Base-by-base conservation (phyloP, 2,888 invertebrate genomes). In the Flexamia atlantica region DNA sequence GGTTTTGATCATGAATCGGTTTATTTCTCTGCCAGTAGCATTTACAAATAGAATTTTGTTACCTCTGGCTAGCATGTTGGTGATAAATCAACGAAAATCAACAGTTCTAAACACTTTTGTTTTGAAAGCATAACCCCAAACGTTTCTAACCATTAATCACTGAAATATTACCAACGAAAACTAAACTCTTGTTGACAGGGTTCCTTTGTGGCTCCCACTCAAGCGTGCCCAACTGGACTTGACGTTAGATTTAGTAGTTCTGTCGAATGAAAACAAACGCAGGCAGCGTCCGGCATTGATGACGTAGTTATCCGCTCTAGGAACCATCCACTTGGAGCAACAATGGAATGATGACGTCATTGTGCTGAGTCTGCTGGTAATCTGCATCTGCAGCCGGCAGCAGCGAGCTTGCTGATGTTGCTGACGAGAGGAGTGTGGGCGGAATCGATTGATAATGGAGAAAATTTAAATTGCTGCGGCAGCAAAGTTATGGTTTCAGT, bases 251-350 rank as follows among this genome's bases (percentile, higher is more conserved):
- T 30, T 30, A 28, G 9, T 28, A 30, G 7, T 64, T 64, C 64
- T 64, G 0, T 30, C 28, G 20, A 64, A 64, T 64, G 64, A 64
- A 64, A 64, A 64, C 64, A 64, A 64, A 64, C 64, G 46, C 46
- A 36, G 53, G 30, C 64, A 64, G 20, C 20, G 3, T 64, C 64
- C 28, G 14, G 12, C 57, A 64, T 23, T 23, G 64, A 30, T 64
- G 64, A 64, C 64, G 64, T 64, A 17, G 20, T 14, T 7, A 4
- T 4, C 53, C 20, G 30, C 30, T 64, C 64, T 30, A 28, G 30
- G 64, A 64, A 64, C 30, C 30, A 28, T 64, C 64, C 17, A 20
- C 14, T 5, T 28, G 25, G 64, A 30, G 28, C 64, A 64, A 64
- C 64, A 64, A 64, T 64, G 64, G 30, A 12, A 64, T 0, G 30